Evolutionary conservation across 2,888 invertebrate genomes (phyloP), one percentile per base, ranked within the genome.

Genomic region (Nineta flava): DNA sequence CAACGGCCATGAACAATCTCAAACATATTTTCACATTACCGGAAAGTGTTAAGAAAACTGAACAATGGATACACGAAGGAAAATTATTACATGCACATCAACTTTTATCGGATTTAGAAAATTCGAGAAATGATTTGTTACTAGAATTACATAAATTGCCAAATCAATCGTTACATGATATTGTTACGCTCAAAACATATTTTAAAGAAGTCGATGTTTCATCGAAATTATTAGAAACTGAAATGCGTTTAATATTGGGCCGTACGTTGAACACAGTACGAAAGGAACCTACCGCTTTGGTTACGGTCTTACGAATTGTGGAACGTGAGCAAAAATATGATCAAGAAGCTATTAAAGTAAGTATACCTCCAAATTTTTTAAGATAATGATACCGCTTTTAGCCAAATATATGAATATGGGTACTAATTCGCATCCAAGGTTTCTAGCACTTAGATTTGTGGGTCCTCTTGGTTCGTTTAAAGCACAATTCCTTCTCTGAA

Each of bases 21-120:
- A 96, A 95, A 64, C 95, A 97, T 62, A 95, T 99, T 54, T 96
- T 97, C 61, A 95, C 93, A 43, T 94, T 97, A 1, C 95, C 94
- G 9, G 93, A 94, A 60, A 94, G 92, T 68, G 91, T 97, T 0
- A 85, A 90, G 50, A 93, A 91, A 66, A 94, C 96, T 0, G 86
- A 91, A 62, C 84, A 87, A 50, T 84, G 91, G 74, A 96, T 99
- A 52, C 87, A 83, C 55, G 95, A 97, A 58, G 95, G 94, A 44
- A 95, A 96, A 65, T 71, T 97, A 7, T 67, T 99, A 1, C 87
- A 92, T 65, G 94, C 97, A 6, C 97, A 97, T 71, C 92, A 88
- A 75, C 92, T 92, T 62, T 72, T 99, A 35, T 85, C 90, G 62
- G 97, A 99, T 66, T 73, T 99, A 57, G 97, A 99, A 67, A 91